phyloP scores from a whole-genome alignment of 2,797 vertebrate species.

The Kryptopterus vitreolus region DNA sequence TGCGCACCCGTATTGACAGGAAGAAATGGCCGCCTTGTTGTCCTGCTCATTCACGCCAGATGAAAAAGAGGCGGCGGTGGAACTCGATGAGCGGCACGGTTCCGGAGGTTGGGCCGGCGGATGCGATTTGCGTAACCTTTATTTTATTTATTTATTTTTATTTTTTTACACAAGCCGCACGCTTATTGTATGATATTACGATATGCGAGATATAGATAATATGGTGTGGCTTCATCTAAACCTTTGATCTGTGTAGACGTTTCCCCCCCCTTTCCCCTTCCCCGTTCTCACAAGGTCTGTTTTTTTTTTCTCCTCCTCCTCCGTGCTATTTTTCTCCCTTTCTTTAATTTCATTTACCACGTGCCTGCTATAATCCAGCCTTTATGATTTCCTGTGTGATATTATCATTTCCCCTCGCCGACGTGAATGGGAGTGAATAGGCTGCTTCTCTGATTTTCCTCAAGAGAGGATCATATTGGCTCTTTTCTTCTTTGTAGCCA shows the following conservation, averaged over 20 bases:
- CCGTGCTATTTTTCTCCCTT: slow-evolving; percentile 37
- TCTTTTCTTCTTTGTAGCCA: slow-evolving; percentile 72
- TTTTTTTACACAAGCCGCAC: too few relatives aligned
- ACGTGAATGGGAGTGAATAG: slow-evolving; percentile 60
- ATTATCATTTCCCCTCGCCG: slow-evolving; percentile 56
- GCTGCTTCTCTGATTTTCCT: slow-evolving; percentile 72
- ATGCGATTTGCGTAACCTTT: slow-evolving; percentile 2
- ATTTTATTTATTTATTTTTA: too few relatives aligned
- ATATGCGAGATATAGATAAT: neutral
- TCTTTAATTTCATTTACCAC: slow-evolving; percentile 48
- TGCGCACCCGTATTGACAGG: slow-evolving; percentile 77
- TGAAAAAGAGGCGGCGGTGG: slow-evolving; percentile 13
- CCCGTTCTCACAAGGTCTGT: slow-evolving; percentile 38
- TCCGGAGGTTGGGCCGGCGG: slow-evolving; percentile 1
- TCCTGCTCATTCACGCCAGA: slow-evolving; percentile 67
- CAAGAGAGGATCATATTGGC: slow-evolving; percentile 74
- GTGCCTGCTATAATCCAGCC: slow-evolving; percentile 52
- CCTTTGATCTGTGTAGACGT: neutral
- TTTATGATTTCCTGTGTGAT: slow-evolving; percentile 58
- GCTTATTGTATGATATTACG: neutral
- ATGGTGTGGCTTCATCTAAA: neutral
- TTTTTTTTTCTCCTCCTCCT: too few relatives aligned
- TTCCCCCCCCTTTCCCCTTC: neutral
- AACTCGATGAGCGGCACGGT: slow-evolving; percentile 15
- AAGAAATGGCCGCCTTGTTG: slow-evolving; percentile 75